Evolutionary conservation across 1,140 invertebrate genomes (phyloP).

Genomic region (Rhopalosiphum padi): DNA sequence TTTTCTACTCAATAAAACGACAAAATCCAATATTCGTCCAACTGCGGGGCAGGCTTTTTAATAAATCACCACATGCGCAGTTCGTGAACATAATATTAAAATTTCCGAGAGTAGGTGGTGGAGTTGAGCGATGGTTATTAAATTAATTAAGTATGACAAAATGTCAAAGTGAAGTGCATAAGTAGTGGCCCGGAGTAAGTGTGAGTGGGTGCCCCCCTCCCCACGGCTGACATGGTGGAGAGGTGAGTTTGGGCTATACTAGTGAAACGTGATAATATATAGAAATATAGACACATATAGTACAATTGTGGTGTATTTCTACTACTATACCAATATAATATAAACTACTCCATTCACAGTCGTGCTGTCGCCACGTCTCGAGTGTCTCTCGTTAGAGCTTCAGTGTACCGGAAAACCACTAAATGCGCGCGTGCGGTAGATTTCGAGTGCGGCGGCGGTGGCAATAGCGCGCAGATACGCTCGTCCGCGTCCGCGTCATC

Average conservation of each 20-base stretch:
- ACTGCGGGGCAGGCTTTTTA: not conserved
- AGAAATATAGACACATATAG: not conserved
- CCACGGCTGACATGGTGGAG: too few relatives aligned
- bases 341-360: not conserved
- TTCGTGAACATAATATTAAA: not conserved
- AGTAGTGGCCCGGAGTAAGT: not conserved
- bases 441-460: not conserved
- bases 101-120: not conserved
- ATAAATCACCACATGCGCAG: not conserved
- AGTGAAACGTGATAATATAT: not conserved
- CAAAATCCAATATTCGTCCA: not conserved
- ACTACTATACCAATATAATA: not conserved
- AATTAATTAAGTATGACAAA: not conserved
- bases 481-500: not conserved
- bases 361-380: not conserved
- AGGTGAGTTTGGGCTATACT: not conserved
- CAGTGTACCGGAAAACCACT: slow-evolving; percentile 38
- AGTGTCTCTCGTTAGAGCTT: slow-evolving; percentile 19
- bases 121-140: not conserved
- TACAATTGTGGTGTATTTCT: not conserved
- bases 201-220: not conserved
- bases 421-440: slow-evolving; percentile 12
- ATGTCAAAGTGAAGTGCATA: not conserved
- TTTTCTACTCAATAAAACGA: not conserved
- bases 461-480: not conserved